Evolutionary conservation across 2,113 vertebrate species (phyloP).

Genomic region (Blennius ocellaris): DNA sequence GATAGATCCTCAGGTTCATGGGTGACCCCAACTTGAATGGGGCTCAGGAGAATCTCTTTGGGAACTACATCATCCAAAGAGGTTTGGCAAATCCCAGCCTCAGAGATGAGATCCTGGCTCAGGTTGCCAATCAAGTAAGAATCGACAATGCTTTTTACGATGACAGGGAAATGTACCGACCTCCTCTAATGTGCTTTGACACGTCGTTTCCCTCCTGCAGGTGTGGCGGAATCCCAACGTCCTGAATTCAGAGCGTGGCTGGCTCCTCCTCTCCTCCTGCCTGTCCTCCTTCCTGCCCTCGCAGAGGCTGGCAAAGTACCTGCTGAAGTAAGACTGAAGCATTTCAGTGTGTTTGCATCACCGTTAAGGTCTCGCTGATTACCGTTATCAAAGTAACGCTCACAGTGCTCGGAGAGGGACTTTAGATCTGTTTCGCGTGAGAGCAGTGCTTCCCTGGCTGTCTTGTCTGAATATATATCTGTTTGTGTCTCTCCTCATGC

Average conservation of each 20-base stretch:
- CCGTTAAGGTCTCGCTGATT: too few relatives aligned
- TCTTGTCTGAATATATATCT: neutral
- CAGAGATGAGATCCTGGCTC: constrained; percentile 93
- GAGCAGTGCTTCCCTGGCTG: too few relatives aligned
- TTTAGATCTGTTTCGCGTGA: too few relatives aligned
- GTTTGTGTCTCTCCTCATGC: neutral
- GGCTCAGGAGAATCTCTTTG: constrained; percentile 90
- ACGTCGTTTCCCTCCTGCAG: constrained; percentile 61
- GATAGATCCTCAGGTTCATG: constrained; percentile 95
- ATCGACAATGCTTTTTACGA: neutral
- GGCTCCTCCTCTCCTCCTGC: constrained; percentile 92
- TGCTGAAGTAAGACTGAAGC: constrained; percentile 90
- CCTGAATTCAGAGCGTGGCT: constrained; percentile 92
- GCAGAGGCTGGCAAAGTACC: constrained; percentile 87
- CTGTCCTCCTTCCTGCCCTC: constrained; percentile 92
- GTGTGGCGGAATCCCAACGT: constrained; percentile 92
- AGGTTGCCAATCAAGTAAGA: constrained; percentile 95
- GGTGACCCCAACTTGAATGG: constrained; percentile 92
- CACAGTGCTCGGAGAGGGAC: too few relatives aligned
- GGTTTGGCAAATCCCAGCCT: constrained; percentile 87
- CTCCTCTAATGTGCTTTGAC: too few relatives aligned
- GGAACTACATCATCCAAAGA: constrained; percentile 95
- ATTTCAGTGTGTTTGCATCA: too few relatives aligned
- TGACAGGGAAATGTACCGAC: too few relatives aligned
- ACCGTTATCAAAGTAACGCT: too few relatives aligned